Evolutionary conservation across 2,113 vertebrate species (phyloP).

Genomic region (Halcyon malimbica): DNA sequence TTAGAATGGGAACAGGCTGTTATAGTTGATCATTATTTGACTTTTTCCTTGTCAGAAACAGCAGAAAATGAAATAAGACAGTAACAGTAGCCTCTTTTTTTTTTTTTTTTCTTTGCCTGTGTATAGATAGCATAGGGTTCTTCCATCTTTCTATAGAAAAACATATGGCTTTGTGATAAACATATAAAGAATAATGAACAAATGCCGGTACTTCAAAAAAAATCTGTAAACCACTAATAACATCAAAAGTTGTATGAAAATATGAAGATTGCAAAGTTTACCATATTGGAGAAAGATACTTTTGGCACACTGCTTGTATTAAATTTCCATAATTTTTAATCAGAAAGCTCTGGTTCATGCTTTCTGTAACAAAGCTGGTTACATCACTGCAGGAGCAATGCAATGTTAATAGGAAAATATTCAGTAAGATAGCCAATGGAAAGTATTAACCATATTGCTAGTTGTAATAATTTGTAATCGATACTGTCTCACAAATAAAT

Average conservation of each 20-base stretch:
- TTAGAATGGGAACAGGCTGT: not conserved
- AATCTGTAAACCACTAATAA: constrained; percentile 1
- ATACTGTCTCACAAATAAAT: not conserved
- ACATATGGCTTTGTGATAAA: not conserved
- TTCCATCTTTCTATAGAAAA: not conserved
- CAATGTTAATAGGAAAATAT: not conserved
- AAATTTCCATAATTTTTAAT: constrained; percentile 24
- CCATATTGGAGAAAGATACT: not conserved
- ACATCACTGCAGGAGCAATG: not conserved
- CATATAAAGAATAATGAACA: not conserved
- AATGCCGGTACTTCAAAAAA: not conserved
- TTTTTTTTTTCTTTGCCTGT: not conserved
- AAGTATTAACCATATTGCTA: not conserved
- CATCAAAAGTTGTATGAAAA: not conserved
- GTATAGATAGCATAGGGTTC: not conserved
- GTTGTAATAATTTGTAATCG: not conserved
- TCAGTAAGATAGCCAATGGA: not conserved
- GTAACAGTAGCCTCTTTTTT: not conserved
- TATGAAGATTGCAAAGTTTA: not conserved
- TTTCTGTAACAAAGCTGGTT: constrained; percentile 13
- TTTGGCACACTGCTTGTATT: not conserved
- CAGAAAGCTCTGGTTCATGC: not conserved
- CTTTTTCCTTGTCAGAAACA: not conserved
- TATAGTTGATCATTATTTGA: not conserved
- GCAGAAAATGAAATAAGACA: not conserved